A percentile compares a stretch with the other conserved stretches of the same genome.
phyloP scores from a whole-genome alignment of 2,888 invertebrate genomes.

The Andrena marginata region DNA sequence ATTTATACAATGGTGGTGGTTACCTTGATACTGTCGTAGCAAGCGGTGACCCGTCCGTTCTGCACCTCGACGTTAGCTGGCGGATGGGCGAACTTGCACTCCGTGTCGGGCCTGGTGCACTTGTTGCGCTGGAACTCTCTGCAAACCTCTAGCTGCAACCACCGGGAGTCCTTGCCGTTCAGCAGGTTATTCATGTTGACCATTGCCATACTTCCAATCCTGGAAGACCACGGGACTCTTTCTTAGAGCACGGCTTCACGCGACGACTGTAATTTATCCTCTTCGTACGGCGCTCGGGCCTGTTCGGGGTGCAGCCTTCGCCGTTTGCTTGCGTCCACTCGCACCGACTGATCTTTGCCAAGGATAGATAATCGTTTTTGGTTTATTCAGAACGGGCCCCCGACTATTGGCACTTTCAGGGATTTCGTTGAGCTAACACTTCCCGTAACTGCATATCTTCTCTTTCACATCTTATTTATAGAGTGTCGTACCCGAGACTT shows the following conservation, averaged over 20 bases:
- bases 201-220: conserved; percentile 90
- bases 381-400: conserved; percentile 51
- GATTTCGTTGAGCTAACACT: conserved; percentile 32
- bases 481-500: no score
- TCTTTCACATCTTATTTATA: background rate
- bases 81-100: conserved; percentile 99
- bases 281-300: conserved; percentile 37
- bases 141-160: conserved; percentile 99
- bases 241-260: conserved; percentile 51
- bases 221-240: conserved; percentile 67
- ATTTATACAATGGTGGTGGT: conserved; percentile 75
- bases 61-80: conserved; percentile 99
- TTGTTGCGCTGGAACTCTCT: conserved; percentile 99
- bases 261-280: conserved; percentile 53
- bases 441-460: conserved; percentile 3
- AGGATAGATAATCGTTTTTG: conserved; percentile 68
- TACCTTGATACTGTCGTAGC: conserved; percentile 99
- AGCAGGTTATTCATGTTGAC: conserved; percentile 98
- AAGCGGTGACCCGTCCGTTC: conserved; percentile 99
- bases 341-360: conserved; percentile 70
- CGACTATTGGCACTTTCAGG: conserved; percentile 54
- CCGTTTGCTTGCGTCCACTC: conserved; percentile 66
- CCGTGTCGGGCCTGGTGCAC: conserved; percentile 99
- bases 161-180: conserved; percentile 99
- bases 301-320: conserved; percentile 29